Conservation (phyloP, 2,797 vertebrate species). For the Bradypodion ventrale region DNA sequence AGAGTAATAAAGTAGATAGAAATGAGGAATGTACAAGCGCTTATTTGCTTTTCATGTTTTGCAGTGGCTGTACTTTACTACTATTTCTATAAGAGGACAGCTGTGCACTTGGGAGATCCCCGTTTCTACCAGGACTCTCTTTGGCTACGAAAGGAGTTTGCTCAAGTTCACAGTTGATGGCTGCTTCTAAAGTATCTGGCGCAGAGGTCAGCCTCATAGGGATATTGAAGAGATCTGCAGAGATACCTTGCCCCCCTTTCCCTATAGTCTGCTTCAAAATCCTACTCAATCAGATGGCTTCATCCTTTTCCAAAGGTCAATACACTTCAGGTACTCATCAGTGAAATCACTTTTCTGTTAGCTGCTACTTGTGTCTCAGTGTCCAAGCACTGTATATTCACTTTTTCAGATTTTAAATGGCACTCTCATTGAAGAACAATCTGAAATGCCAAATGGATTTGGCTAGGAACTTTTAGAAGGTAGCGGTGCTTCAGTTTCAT, state of each 20-base stretch:
- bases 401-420: not conserved
- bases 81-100: constrained; percentile 95
- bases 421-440: constrained; percentile 10
- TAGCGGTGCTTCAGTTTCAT: constrained; percentile 2
- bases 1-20: not conserved
- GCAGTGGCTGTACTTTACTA: constrained; percentile 91
- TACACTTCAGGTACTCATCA: not conserved
- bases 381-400: not conserved
- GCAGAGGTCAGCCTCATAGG: not conserved
- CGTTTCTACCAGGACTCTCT: constrained; percentile 91
- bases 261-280: not conserved
- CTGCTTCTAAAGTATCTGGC: not conserved
- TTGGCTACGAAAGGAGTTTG: constrained; percentile 93
- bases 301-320: not conserved
- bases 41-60: not conserved
- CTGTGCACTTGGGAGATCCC: constrained; percentile 90
- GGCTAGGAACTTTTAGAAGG: not conserved
- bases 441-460: constrained; percentile 18
- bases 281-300: not conserved
- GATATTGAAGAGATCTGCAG: not conserved
- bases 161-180: constrained; percentile 82
- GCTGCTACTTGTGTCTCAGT: not conserved
- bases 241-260: not conserved
- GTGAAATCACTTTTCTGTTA: not conserved
- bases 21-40: not conserved